Evolutionary conservation across 2,888 invertebrate species (phyloP), one percentile per base, ranked within the genome.

Genomic region (Yponomeuta malinellus): DNA sequence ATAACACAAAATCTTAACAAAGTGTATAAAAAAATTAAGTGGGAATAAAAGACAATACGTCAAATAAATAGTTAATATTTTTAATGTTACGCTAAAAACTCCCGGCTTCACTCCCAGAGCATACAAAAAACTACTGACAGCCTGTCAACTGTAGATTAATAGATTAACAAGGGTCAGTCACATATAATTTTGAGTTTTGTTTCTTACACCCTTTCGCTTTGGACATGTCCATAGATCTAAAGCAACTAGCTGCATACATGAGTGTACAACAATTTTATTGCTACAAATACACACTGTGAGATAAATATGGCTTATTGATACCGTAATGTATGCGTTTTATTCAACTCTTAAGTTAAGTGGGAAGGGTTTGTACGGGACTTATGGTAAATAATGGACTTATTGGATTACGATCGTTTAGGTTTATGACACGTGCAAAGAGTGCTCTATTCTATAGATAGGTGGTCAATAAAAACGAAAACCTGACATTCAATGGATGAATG

Each of bases 221-320:
- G 5, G 15, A 15, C 12, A 15, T 8, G 15, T 59, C 15, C 6
- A 43, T 43, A 43, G 65, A 65, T 23, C n/a, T 88, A 87, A 83
- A 81, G 78, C 80, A 80, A 33, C 65, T 65, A 23, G 65, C 65
- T 31, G 5, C 31, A 65, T 59, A 59, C 52, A 59, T 5, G 52
- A 59, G 52, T 59, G 52, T 59, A 59, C 5, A 59, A 59, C 5
- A 59, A 59, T 59, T 59, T 59, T 59, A 59, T 59, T 59, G 52
- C 52, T 15, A 59, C 68, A 68, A 68, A 68, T 68, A 48, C n/a
- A 48, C n/a, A 52, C 31, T 31, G 68, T 68, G 8, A 48, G 68
- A 69, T 69, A 63, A 63, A 64, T 63, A 59, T 43, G 68, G 48
- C 52, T 68, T 69, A 71, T 71, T 71, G 68, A 37, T 48, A 29